Conservation (phyloP, 2,797 vertebrate genomes). For the Carduelis carduelis region DNA sequence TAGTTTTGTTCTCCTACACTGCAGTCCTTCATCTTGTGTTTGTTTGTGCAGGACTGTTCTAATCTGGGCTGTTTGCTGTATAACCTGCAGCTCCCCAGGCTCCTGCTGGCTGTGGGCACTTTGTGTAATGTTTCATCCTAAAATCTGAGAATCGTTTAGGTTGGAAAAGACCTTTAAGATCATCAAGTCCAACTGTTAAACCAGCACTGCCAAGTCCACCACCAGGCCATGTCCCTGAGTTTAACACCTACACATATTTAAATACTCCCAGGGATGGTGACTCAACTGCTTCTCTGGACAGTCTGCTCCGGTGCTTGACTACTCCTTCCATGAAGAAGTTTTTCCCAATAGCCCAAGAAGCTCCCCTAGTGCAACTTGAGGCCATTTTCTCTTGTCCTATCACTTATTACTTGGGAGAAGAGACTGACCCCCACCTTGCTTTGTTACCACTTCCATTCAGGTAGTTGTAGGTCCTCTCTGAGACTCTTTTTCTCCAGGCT, state of each 20-base stretch:
- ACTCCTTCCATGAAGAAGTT: neutral
- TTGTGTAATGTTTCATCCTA: neutral
- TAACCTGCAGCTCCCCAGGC: neutral
- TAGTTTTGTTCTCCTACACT: conserved; percentile 33
- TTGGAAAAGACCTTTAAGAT: neutral
- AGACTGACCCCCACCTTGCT: neutral
- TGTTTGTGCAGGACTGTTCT: conserved; percentile 21
- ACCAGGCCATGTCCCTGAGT: neutral
- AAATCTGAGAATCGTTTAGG: neutral
- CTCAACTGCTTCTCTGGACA: neutral
- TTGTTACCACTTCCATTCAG: neutral
- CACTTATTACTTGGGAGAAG: neutral
- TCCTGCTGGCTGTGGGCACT: neutral
- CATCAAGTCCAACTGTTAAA: neutral
- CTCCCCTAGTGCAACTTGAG: neutral
- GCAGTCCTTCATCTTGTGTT: conserved; percentile 20
- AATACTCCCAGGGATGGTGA: neutral
- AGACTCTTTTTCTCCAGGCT: neutral
- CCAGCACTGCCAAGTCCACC: neutral
- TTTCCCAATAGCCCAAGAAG: neutral
- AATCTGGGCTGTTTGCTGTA: conserved; percentile 28
- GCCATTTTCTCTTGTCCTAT: neutral
- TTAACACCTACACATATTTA: neutral
- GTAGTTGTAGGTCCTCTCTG: neutral
- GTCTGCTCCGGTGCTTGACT: neutral